A percentile compares a stretch with the other conserved stretches of the same genome.
Evolutionary conservation across 2,797 vertebrate species (phyloP).

Genomic region (Dicrostonyx torquatus): DNA sequence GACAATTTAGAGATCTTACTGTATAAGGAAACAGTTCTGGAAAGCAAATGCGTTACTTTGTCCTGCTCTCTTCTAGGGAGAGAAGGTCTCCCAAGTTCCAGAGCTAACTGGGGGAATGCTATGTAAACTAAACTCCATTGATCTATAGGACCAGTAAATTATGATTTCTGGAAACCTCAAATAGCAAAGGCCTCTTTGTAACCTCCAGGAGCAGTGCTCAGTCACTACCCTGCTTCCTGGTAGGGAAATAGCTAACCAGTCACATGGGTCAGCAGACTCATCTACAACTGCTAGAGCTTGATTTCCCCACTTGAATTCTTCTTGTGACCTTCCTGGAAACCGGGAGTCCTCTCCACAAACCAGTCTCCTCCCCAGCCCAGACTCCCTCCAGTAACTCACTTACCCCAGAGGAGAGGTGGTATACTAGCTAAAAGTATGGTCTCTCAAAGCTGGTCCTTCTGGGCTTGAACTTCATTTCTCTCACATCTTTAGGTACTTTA

Average conservation of each 20-base stretch:
- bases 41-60: not conserved
- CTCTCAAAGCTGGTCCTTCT: not conserved
- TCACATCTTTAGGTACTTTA: not conserved
- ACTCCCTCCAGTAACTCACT: not conserved
- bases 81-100: not conserved
- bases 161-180: not conserved
- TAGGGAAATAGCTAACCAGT: not conserved
- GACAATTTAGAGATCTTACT: not conserved
- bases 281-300: not conserved
- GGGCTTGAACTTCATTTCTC: not conserved
- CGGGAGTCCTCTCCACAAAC: not conserved
- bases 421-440: not conserved
- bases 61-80: not conserved
- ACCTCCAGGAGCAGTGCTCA: not conserved
- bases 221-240: not conserved
- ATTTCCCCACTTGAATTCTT: not conserved
- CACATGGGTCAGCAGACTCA: not conserved
- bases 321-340: not conserved
- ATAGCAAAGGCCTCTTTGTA: not conserved
- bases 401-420: not conserved
- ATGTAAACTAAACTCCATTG: not conserved
- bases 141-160: not conserved
- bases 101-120: not conserved
- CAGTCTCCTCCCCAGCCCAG: not conserved
- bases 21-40: not conserved